Evolutionary conservation across 2,797 vertebrate genomes (phyloP).

Genomic region (Lagothrix lagotricha): DNA sequence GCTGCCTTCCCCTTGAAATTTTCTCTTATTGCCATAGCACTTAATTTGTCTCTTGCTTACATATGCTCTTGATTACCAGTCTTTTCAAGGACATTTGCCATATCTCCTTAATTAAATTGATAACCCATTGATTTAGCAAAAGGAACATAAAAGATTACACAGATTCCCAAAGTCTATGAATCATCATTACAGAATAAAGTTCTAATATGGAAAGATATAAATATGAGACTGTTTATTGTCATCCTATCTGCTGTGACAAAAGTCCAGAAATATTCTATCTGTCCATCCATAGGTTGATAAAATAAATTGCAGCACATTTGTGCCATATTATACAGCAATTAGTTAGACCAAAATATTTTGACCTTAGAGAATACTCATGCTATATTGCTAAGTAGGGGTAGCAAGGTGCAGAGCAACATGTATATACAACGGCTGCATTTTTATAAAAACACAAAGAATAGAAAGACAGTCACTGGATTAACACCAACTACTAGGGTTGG

Average conservation of each 20-base stretch:
- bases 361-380: not conserved
- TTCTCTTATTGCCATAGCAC: not conserved
- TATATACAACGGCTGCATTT: not conserved
- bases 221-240: not conserved
- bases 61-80: not conserved
- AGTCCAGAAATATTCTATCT: not conserved
- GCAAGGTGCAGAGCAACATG: not conserved
- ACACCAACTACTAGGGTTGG: not conserved
- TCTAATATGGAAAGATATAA: not conserved
- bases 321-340: not conserved
- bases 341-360: not conserved
- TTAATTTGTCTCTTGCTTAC: constrained; percentile 21
- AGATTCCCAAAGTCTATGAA: not conserved
- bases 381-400: not conserved
- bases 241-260: not conserved
- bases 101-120: not conserved
- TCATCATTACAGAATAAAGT: not conserved
- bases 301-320: not conserved
- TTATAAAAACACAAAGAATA: not conserved
- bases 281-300: not conserved
- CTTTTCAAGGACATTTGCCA: not conserved
- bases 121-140: not conserved
- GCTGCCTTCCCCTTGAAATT: not conserved
- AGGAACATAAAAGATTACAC: not conserved
- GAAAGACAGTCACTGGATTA: not conserved